A percentile compares a stretch with the other conserved stretches of the same genome.
Evolutionary conservation across 2,797 vertebrate genomes (phyloP).

Genomic region (Phylloscopus collybita): DNA sequence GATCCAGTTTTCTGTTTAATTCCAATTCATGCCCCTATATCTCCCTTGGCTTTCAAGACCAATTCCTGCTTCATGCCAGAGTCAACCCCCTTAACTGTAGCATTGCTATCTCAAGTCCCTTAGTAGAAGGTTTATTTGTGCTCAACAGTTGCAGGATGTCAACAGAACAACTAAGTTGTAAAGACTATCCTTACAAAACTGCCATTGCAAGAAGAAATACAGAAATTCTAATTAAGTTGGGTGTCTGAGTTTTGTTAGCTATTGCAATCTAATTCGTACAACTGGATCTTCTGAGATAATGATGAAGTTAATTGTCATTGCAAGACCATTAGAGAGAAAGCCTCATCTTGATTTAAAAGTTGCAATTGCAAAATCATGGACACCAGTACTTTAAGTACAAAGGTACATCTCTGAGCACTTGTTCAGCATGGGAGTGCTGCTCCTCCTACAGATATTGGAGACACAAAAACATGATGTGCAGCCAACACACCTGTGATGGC

Average conservation of each 20-base stretch:
- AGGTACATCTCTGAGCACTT: neutral
- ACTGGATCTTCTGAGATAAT: neutral
- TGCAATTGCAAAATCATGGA: neutral
- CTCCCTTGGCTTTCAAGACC: neutral
- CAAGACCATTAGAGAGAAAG: neutral
- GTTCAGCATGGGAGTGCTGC: neutral
- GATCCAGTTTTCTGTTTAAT: neutral
- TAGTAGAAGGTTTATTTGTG: neutral
- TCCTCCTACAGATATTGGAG: neutral
- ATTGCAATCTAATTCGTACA: neutral
- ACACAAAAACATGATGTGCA: rapidly evolving
- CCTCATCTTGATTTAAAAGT: conserved; percentile 15
- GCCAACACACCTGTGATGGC: neutral
- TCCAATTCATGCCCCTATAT: rapidly evolving
- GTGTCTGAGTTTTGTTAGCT: neutral
- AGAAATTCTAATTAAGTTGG: neutral
- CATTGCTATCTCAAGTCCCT: neutral
- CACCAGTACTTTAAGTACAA: neutral
- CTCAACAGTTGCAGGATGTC: neutral
- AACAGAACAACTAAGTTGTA: neutral
- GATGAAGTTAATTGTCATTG: conserved; percentile 16
- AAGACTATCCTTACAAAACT: neutral
- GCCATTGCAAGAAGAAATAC: neutral
- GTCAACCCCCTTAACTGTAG: neutral
- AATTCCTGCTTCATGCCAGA: neutral